Percentiles rank a stretch among this genome's conserved stretches.
Evolutionary conservation across 2,797 vertebrate species (phyloP).

Genomic region (Falco biarmicus): DNA sequence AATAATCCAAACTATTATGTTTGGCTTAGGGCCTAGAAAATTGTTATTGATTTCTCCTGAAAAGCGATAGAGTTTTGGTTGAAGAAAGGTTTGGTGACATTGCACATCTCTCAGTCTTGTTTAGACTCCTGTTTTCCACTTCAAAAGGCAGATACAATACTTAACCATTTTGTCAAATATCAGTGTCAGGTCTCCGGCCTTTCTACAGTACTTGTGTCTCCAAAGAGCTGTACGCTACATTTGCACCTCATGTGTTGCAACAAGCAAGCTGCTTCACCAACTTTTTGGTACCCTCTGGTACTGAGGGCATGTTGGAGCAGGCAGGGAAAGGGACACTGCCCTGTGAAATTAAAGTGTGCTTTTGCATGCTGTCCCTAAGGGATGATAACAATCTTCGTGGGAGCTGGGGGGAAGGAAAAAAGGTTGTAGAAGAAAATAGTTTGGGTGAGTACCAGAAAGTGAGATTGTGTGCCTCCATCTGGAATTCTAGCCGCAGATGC

Average conservation of each 20-base stretch:
- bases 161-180: not conserved
- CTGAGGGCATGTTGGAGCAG: not conserved
- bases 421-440: not conserved
- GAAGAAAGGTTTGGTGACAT: not conserved
- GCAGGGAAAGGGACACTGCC: not conserved
- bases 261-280: not conserved
- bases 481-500: not conserved
- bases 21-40: not conserved
- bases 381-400: not conserved
- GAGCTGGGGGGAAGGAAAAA: not conserved
- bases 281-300: not conserved
- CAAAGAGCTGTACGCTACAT: not conserved
- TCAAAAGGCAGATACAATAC: not conserved
- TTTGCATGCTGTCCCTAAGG: not conserved
- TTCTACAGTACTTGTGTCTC: not conserved
- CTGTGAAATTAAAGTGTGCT: not conserved
- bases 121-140: not conserved
- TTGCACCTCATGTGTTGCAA: not conserved
- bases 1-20: not conserved
- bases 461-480: not conserved
- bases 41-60: not conserved
- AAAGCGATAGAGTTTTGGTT: not conserved
- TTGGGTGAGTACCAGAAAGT: not conserved
- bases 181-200: not conserved
- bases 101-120: not conserved